Evolutionary conservation across 2,888 invertebrate genomes (phyloP).

Genomic region (Eumerus sabulonum): DNA sequence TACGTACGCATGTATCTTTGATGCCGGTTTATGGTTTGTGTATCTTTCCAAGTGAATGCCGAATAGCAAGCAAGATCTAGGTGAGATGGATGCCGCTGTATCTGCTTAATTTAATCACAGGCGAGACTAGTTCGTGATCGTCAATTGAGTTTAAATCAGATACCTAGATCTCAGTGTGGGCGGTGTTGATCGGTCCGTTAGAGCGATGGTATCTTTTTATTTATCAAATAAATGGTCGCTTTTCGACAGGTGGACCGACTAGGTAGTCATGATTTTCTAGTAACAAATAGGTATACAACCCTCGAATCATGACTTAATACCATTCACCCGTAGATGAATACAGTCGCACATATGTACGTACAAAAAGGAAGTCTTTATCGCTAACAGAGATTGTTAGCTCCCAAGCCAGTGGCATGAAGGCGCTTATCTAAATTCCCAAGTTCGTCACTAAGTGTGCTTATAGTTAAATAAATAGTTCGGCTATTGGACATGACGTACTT

Average conservation of each 20-base stretch:
- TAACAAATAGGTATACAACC: conserved; percentile 1
- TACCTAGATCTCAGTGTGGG: neutral
- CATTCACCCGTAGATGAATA: no score
- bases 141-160: neutral
- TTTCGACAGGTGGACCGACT: conserved; percentile 5
- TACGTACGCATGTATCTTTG: neutral
- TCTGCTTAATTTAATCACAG: neutral
- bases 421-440: neutral
- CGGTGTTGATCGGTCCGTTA: neutral
- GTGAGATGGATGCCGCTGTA: neutral
- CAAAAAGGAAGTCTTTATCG: no score
- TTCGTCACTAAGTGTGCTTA: neutral
- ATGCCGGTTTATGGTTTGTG: conserved; percentile 17
- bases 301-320: no score
- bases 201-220: no score
- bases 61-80: neutral
- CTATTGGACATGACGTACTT: no score
- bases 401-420: neutral
- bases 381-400: no score
- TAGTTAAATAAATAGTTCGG: no score
- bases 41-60: conserved; percentile 1
- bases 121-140: conserved; percentile 8
- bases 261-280: conserved; percentile 18
- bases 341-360: no score
- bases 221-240: neutral